These are phyloP conservation scores for Caerostris darwini DNA, from an alignment of 1,140 invertebrate genomes.

Conservation along the genomic window DNA sequence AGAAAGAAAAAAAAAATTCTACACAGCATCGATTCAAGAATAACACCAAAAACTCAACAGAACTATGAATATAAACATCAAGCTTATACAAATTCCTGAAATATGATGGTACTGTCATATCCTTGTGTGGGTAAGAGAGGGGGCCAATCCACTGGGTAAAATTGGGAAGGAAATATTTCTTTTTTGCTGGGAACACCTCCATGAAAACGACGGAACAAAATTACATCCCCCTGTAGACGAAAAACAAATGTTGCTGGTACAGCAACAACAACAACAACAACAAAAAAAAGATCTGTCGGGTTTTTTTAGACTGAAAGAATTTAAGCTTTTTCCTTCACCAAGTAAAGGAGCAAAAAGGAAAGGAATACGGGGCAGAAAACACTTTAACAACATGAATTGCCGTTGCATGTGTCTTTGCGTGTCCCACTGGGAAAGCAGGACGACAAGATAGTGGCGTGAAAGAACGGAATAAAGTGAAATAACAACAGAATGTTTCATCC, in stretches of 20 bases:
- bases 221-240: slow-evolving; percentile 43
- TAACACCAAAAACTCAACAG: neutral
- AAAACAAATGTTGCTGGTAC: neutral
- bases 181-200: neutral
- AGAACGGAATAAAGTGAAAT: slow-evolving; percentile 42
- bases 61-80: slow-evolving; percentile 26
- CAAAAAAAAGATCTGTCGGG: neutral
- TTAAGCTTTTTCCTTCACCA: neutral
- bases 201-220: neutral
- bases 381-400: slow-evolving; percentile 62
- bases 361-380: slow-evolving; percentile 7
- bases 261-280: neutral
- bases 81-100: neutral
- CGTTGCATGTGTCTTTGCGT: slow-evolving; percentile 43
- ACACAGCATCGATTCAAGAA: neutral
- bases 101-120: neutral
- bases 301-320: neutral
- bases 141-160: slow-evolving; percentile 25
- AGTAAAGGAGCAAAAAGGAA: neutral
- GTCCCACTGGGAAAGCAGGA: neutral
- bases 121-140: neutral
- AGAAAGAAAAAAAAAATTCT: neutral
- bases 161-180: neutral
- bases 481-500: slow-evolving; percentile 19
- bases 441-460: neutral